Evolutionary conservation across 1,140 invertebrate species (phyloP).

Genomic region (Octopus sinensis): DNA sequence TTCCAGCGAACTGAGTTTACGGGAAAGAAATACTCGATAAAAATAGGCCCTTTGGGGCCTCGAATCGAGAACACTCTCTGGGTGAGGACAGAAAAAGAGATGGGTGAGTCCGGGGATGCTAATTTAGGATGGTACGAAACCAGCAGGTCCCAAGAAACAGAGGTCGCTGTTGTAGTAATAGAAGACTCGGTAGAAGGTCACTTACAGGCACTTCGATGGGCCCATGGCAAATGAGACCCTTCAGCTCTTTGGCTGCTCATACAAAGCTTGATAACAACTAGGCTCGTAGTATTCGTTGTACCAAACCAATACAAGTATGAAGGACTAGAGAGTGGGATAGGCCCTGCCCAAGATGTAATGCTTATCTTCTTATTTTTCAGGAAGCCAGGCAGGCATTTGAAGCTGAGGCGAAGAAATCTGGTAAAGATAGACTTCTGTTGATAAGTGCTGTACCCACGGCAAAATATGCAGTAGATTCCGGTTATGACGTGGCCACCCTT

Average conservation of each 20-base stretch:
- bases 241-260: background rate
- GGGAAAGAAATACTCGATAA: too few relatives aligned
- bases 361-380: slow-evolving; percentile 54
- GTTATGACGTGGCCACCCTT: slow-evolving; percentile 83
- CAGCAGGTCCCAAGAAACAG: too few relatives aligned
- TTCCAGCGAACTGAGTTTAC: too few relatives aligned
- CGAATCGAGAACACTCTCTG: too few relatives aligned
- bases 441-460: slow-evolving; percentile 95
- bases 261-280: background rate
- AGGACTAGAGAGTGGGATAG: background rate
- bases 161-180: too few relatives aligned
- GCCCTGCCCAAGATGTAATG: background rate
- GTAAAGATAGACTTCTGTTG: slow-evolving; percentile 73
- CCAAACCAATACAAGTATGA: background rate
- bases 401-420: slow-evolving; percentile 76
- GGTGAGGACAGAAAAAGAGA: too few relatives aligned
- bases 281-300: background rate
- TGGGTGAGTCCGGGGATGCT: too few relatives aligned
- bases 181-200: too few relatives aligned
- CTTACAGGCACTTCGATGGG: too few relatives aligned
- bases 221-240: background rate
- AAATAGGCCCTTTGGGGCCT: too few relatives aligned
- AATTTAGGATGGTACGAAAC: too few relatives aligned
- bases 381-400: slow-evolving; percentile 87
- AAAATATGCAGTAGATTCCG: slow-evolving; percentile 86